Evolutionary conservation across 2,113 vertebrate genomes (phyloP).

Genomic region (Apus apus): DNA sequence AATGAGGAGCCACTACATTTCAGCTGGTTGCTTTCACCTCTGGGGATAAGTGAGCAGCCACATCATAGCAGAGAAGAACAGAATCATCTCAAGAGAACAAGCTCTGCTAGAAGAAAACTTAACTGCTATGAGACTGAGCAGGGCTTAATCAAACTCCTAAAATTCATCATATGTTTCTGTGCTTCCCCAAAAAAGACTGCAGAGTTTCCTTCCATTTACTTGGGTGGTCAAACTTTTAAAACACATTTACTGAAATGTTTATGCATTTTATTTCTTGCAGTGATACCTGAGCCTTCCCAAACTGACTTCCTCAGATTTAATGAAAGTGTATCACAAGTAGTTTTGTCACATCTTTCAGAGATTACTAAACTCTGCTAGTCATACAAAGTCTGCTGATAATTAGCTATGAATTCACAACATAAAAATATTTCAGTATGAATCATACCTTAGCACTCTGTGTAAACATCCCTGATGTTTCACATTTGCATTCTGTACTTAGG

Average conservation of each 20-base stretch:
- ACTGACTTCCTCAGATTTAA: not conserved
- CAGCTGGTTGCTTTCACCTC: not conserved
- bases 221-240: not conserved
- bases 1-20: not conserved
- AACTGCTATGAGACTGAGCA: not conserved
- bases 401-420: not conserved
- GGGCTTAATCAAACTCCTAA: not conserved
- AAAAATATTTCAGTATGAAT: constrained; percentile 24
- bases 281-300: not conserved
- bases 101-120: not conserved
- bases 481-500: not conserved
- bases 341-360: not conserved
- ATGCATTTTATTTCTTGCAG: not conserved
- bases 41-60: not conserved
- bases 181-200: not conserved
- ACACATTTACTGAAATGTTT: not conserved
- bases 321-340: not conserved
- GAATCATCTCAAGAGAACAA: not conserved
- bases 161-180: not conserved
- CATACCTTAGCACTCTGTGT: not conserved
- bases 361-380: not conserved
- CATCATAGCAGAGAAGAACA: not conserved
- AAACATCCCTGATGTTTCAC: constrained; percentile 12
- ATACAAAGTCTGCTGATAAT: constrained; percentile 20
- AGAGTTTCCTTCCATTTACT: not conserved